A percentile compares a stretch with the other conserved stretches of the same genome.
These are phyloP conservation scores for silkworm (Bombyx mori) DNA, from an alignment of 1,140 invertebrate species.

Conservation along the genomic window ASM3026992v2 NC_085111.1:1199001-1199500, in stretches of 20 bases:
- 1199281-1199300: conserved; percentile 46
- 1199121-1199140: no score
- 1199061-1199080: no score
- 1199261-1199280: conserved; percentile 90
- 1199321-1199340: conserved; percentile 72
- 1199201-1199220: conserved; percentile 74
- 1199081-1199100: no score
- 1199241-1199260: conserved; percentile 85
- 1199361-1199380: conserved; percentile 19
- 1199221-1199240: conserved; percentile 82
- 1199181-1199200: conserved; percentile 74
- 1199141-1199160: not conserved
- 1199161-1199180: conserved; percentile 35
- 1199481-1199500: no score
- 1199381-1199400: conserved; percentile 10
- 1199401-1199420: no score
- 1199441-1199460: no score
- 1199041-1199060: no score
- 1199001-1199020: no score
- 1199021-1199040: no score
- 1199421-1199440: no score
- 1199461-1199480: no score
- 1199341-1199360: conserved; percentile 54
- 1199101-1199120: no score
- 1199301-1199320: conserved; percentile 16